Conservation (phyloP, 2,888 invertebrate species). For the Oscheius sp. region DNA sequence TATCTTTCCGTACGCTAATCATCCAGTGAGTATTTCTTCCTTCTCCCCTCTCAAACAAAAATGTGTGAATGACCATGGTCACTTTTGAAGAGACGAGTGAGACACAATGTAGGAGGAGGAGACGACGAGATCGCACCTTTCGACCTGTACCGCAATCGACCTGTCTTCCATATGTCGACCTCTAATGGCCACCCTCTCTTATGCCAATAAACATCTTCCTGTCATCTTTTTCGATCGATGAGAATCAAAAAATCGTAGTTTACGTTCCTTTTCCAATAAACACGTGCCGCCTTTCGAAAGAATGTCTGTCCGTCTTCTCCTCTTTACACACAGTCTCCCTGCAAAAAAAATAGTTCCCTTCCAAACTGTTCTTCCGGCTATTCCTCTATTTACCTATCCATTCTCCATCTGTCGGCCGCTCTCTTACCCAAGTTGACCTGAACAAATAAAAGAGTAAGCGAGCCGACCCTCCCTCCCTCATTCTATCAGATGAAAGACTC, state of each 20-base stretch:
- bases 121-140: background rate
- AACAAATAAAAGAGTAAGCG: conserved; percentile 24
- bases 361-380: too few relatives aligned
- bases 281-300: too few relatives aligned
- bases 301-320: too few relatives aligned
- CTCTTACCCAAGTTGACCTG: conserved; percentile 24
- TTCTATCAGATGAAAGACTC: background rate
- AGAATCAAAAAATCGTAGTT: too few relatives aligned
- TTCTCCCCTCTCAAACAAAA: background rate
- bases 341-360: too few relatives aligned
- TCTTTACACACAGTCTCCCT: too few relatives aligned
- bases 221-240: too few relatives aligned
- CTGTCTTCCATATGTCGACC: conserved; percentile 4
- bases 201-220: conserved; percentile 11
- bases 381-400: conserved; percentile 11
- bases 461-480: conserved; percentile 25
- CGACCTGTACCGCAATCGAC: conserved; percentile 23
- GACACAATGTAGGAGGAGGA: background rate
- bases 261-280: too few relatives aligned
- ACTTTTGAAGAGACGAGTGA: background rate
- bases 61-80: background rate
- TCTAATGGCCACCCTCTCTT: conserved; percentile 10
- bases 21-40: background rate
- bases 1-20: background rate
- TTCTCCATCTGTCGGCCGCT: conserved; percentile 9